Evolutionary conservation across 1,140 invertebrate genomes (phyloP).

Genomic region (Delia radicum): DNA sequence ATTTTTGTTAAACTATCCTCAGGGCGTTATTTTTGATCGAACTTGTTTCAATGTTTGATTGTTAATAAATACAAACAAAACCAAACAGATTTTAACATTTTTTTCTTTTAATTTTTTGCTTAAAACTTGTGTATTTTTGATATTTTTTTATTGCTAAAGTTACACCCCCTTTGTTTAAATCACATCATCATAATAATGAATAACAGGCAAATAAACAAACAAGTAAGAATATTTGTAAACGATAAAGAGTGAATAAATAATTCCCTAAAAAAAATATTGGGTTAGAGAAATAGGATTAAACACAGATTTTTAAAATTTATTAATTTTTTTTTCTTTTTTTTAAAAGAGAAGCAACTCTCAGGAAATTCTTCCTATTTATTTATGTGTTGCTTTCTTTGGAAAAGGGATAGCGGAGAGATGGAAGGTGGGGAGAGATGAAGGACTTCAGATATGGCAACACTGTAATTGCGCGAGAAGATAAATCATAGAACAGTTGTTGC

Average conservation of each 20-base stretch:
- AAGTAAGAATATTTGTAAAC: background rate
- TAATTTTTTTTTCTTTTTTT: no score
- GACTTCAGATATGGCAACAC: no score
- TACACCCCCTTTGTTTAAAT: constrained; percentile 14
- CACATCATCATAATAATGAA: background rate
- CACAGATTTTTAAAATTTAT: no score
- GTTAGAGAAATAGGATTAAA: background rate
- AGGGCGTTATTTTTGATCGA: constrained; percentile 45
- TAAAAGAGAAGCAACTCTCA: no score
- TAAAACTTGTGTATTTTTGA: no score
- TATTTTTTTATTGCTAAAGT: constrained; percentile 14
- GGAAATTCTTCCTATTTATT: no score
- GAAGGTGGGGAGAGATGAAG: no score
- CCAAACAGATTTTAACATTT: background rate
- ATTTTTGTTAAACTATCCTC: constrained; percentile 24
- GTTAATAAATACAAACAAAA: constrained; percentile 29
- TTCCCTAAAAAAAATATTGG: no score
- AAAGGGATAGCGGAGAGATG: no score
- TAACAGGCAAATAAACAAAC: background rate
- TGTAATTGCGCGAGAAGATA: no score
- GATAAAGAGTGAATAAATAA: background rate
- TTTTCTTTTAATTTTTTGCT: background rate
- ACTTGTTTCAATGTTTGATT: constrained; percentile 55
- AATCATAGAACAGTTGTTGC: no score
- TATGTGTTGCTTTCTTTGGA: no score